Evolutionary conservation across 2,113 vertebrate genomes (phyloP).

Genomic region (Rhea americana): DNA sequence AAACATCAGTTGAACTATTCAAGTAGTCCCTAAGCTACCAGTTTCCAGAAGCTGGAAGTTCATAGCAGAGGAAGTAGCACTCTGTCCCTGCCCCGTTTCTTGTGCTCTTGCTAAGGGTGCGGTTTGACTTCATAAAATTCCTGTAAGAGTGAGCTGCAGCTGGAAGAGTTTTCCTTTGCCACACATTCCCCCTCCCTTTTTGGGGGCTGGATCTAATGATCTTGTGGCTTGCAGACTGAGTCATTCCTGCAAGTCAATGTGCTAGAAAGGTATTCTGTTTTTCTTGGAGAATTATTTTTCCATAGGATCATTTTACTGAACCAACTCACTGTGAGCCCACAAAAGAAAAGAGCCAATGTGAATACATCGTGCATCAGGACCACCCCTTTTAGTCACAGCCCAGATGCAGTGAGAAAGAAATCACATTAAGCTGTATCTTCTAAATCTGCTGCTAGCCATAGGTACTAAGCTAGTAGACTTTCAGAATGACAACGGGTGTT

Average conservation of each 20-base stretch:
- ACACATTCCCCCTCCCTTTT: background rate
- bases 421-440: background rate
- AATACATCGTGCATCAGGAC: background rate
- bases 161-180: background rate
- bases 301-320: background rate
- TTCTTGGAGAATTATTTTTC: background rate
- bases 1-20: background rate
- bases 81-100: background rate
- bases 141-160: background rate
- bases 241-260: background rate
- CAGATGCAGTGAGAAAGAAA: background rate
- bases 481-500: constrained; percentile 35
- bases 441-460: background rate
- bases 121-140: background rate
- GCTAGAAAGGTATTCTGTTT: background rate
- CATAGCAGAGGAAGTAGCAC: background rate
- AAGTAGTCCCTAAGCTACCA: background rate
- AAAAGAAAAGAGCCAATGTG: background rate
- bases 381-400: background rate
- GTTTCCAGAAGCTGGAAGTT: background rate
- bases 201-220: background rate
- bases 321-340: background rate
- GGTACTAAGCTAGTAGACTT: constrained; percentile 2
- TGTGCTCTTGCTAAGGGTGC: background rate
- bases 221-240: background rate